Percentiles rank a stretch among this genome's conserved stretches.
These are phyloP conservation scores for Drosophila melanogaster DNA, from an alignment of 1,140 invertebrate species.

Conservation along the genomic window DNA sequence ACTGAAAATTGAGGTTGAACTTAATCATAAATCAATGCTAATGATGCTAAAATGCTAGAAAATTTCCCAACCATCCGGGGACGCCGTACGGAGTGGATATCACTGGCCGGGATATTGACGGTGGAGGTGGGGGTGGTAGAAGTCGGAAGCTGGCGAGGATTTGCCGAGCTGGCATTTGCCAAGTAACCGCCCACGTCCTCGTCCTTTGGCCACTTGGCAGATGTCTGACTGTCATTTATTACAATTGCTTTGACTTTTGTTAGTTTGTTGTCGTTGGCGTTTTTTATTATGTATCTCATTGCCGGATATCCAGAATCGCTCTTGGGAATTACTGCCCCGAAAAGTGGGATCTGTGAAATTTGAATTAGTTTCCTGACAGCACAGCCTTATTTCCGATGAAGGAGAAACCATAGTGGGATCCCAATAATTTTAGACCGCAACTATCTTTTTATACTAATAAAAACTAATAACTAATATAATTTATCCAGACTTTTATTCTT, in stretches of 20 bases:
- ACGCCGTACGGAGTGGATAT: conserved; percentile 74
- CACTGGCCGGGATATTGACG: conserved; percentile 38
- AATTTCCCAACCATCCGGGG: conserved; percentile 63
- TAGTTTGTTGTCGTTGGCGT: conserved; percentile 70
- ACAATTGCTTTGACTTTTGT: conserved; percentile 84
- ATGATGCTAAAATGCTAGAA: conserved; percentile 84
- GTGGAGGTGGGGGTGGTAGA: neutral
- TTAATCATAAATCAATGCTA: conserved; percentile 85
- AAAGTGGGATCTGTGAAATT: conserved; percentile 25
- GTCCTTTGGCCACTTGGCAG: conserved; percentile 60
- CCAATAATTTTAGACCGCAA: neutral
- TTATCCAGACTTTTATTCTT: no score
- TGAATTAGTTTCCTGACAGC: conserved; percentile 32
- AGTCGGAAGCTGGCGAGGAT: conserved; percentile 40
- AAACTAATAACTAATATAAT: no score
- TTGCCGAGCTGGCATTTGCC: conserved; percentile 78
- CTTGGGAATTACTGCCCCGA: conserved; percentile 18
- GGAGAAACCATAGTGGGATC: neutral
- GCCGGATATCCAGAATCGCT: conserved; percentile 35
- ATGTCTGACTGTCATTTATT: conserved; percentile 84
- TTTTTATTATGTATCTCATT: conserved; percentile 57
- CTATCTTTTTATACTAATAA: no score
- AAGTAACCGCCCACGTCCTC: conserved; percentile 23
- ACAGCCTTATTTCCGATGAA: neutral
- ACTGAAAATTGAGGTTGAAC: conserved; percentile 84